phyloP scores from a whole-genome alignment of 2,888 invertebrate species.

The Bugula neritina region DNA sequence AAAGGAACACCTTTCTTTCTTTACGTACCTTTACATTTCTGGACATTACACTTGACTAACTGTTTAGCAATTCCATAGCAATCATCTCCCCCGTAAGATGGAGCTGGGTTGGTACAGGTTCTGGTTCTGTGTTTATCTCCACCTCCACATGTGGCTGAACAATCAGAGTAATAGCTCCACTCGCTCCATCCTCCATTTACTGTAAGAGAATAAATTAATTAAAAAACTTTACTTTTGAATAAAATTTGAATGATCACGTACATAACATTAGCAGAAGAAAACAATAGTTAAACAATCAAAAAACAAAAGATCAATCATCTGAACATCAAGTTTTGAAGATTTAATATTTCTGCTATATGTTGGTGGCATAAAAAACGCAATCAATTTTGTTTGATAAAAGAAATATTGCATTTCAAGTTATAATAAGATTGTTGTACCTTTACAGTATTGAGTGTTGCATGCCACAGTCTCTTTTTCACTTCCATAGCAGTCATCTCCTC shows the following conservation, averaged over 20 bases:
- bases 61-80: conserved; percentile 37
- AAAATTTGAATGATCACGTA: not conserved
- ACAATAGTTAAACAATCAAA: not conserved
- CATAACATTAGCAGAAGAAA: not conserved
- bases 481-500: conserved; percentile 41
- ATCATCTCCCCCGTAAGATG: conserved; percentile 38
- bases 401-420: too few relatives aligned
- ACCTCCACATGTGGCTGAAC: conserved; percentile 44
- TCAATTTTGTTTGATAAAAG: too few relatives aligned
- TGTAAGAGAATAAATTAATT: conserved; percentile 30
- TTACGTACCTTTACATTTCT: conserved; percentile 40
- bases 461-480: conserved; percentile 16
- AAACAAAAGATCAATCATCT: not conserved
- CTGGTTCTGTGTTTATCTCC: conserved; percentile 40
- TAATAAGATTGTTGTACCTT: too few relatives aligned
- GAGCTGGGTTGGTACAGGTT: conserved; percentile 41
- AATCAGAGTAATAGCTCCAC: conserved; percentile 42
- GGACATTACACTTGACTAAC: conserved; percentile 38
- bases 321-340: not conserved
- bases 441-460: not conserved
- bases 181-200: conserved; percentile 47
- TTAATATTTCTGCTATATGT: too few relatives aligned
- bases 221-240: too few relatives aligned
- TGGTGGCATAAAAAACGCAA: too few relatives aligned
- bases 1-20: too few relatives aligned